These are phyloP conservation scores for Macquaria ambigua DNA, from an alignment of 2,113 vertebrate species.

Conservation along the genomic window DNA sequence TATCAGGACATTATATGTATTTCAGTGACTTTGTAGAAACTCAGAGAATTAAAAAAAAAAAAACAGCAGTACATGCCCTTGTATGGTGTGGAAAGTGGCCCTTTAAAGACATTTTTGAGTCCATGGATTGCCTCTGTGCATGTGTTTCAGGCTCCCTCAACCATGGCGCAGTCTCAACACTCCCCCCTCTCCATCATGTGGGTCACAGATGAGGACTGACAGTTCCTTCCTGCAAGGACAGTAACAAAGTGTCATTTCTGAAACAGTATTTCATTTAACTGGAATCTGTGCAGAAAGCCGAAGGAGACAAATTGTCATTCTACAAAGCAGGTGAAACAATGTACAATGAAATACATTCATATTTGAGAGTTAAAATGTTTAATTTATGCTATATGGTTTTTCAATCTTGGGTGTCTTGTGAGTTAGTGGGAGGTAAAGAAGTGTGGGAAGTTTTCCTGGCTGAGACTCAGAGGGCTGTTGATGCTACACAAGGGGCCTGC, in stretches of 20 bases:
- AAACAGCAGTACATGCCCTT: neutral
- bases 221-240: slow-evolving; percentile 1
- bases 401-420: neutral
- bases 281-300: neutral
- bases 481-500: slow-evolving; percentile 20
- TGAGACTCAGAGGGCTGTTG: slow-evolving; percentile 20
- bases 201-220: neutral
- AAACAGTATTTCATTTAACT: neutral
- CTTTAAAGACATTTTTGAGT: neutral
- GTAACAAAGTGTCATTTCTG: neutral
- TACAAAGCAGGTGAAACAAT: neutral
- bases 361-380: neutral
- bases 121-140: neutral
- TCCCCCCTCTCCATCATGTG: neutral
- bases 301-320: neutral
- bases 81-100: neutral
- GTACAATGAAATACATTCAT: neutral
- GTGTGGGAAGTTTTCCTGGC: slow-evolving; percentile 40
- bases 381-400: neutral
- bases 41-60: neutral
- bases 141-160: neutral
- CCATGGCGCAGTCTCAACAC: slow-evolving; percentile 1
- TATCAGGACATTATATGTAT: neutral
- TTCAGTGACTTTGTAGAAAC: neutral
- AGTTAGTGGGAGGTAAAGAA: neutral